Base-by-base conservation (phyloP, 2,797 vertebrate genomes). In the Galaxias olidus region DNA sequence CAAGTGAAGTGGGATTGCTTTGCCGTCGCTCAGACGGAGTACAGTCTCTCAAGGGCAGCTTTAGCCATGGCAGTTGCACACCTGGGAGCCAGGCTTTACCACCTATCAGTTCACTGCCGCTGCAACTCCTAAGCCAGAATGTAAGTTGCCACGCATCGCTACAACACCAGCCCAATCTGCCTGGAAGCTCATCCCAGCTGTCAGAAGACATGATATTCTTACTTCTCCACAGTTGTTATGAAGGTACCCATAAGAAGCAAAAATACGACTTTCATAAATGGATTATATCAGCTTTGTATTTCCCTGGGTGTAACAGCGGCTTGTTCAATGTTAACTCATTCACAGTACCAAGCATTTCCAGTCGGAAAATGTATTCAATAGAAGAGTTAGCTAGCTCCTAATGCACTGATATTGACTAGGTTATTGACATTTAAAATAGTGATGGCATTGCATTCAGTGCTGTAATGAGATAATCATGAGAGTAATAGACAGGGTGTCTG, bases 71-170 rank as follows among this genome's bases (percentile, higher is more conserved):
- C 51, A 13, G 58, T 43, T 43, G 44, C 15, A 30, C 40, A 45
- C 41, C 54, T 52, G 43, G 30, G 43, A 72, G 54, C 57, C 44
- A 65, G 52, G 59, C 49, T 48, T 66, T 14, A 59, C 41, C 20
- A 15, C 41, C 56, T 8, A 42, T 58, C 58, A 19, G 19, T 11
- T 53, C 18, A 19, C 51, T 5, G 7, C 17, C 30, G 6, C 6
- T 30, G 6, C 30, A 30, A 30, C 19, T 53, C 51, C 20, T 12
- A 18, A 18, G 18, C 17, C 15, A 19, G 15, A 19, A 53, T 6
- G 17, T 17, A 30, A 30, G 51, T 17, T 53, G 4, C 11, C 14
- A 30, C 6, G 30, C 30, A 30, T 30, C 30, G 30, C 4, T 47
- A 13, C 50, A 19, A 19, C 18, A 53, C 17, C 18, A 53, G 51